Base-by-base conservation (phyloP, 1,140 invertebrate species). In the Drosophila nikananu region DNA sequence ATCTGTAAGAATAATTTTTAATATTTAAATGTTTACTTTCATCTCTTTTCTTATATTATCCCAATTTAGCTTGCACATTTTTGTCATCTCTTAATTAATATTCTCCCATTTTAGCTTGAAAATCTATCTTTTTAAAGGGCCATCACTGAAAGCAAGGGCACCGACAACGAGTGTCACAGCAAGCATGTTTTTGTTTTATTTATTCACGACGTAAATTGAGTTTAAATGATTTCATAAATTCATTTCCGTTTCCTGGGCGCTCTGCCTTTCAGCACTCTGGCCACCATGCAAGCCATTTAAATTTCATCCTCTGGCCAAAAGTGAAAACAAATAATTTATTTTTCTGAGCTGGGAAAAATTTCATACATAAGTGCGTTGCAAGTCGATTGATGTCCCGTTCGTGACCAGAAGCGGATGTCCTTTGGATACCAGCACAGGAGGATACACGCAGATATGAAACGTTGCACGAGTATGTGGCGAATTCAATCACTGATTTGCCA, bases 211-310 rank as follows among this genome's bases (percentile, higher is more conserved):
- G 66, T 62, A 90, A 90, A 90, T 90, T 90, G 86, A 74, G 79
- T 90, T 89, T 80, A 90, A 89, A 89, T 79, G 75, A 86, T 90
- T 90, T 86, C 75, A 90, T 90, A 90, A 90, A 90, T 86, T 90
- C 74, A 90, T 90, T 90, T 90, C 86, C 86, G 81, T 74, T 90
- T 90, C 75, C 86, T 57, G 49, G 70, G 42, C 17, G 17, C 49
- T 30, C 44, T 55, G 30, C 52, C 59, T 55, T 58, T 25, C 49
- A 19, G 32, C 42, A 12, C 41, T 37, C 51, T 15, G n/a, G 15
- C 70, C 54, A 25, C 54, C 27, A 30, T 23, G 60, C 25, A 19
- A 46, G 52, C 37, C 67, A 70, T 73, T 87, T 66, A 80, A 66
- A 77, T 87, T 80, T 80, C 54, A 86, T 79, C 77, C 73, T 39